Evolutionary conservation across 2,113 vertebrate species (phyloP), one percentile per base, ranked within the genome.

Genomic region (Haplochromis vanheusdeni): DNA sequence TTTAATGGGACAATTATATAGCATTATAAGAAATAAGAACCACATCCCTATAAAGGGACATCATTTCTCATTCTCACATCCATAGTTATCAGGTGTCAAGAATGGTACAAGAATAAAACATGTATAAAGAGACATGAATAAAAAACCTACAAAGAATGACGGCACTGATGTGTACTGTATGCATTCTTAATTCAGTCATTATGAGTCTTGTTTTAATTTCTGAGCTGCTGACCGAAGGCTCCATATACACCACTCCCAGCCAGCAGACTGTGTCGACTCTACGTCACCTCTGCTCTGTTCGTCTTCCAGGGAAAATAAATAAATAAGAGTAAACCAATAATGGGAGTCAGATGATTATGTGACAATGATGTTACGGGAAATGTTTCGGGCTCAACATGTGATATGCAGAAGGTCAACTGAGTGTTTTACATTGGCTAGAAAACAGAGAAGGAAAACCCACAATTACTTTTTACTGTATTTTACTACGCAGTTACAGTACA

Each of bases 331-430:
- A 79, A 93, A 90, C 83, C 87, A 87, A 84, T 93, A 92, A 95
- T 92, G 81, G 62, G 86, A 88, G 85, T 93, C 94, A 94, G 92
- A 92, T 93, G 91, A 92, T 88, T 60, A 79, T 88, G 90, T 86
- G 90, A 92, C 82, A 82, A 65, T 83, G 92, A 92, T 86, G 90
- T 91, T 91, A 85, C 6, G 45, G 81, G 89, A 91, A 91, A 80
- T 40, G 8, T 79, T 75, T 70, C 8, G 73, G 54, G 2, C 45
- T 52, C 45, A 37, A 80, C 85, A 89, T 86, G 83, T 90, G 92
- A 94, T 68, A 40, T 77, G 87, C 92, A 93, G 85, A 58, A 54
- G 49, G 35, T 85, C 45, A n/a, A 13, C 40, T 81, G 9, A 42
- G 31, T 47, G 49, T n/a, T 83, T 14, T 42, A 23, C 19, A n/a